Evolutionary conservation across 2,113 vertebrate genomes (phyloP).

Genomic region (Sorex fumeus): DNA sequence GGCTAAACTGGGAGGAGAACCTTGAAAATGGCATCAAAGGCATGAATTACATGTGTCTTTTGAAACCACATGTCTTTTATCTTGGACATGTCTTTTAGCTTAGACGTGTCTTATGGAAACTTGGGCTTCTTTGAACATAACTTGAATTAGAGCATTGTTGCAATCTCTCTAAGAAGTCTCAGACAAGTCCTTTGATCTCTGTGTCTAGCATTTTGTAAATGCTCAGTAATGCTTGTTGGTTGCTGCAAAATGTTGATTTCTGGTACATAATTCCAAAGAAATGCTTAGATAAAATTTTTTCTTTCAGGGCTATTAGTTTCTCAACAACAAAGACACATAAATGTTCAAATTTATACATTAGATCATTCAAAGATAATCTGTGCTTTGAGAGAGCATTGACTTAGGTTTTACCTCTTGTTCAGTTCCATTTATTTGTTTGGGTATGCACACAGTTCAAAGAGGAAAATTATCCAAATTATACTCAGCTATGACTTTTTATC

Average conservation of each 20-base stretch:
- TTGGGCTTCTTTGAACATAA: constrained; percentile 52
- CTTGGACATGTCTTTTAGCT: constrained; percentile 52
- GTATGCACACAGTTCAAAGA: constrained; percentile 22
- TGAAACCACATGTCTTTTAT: constrained; percentile 56
- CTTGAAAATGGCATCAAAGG: constrained; percentile 63
- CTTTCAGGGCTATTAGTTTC: constrained; percentile 5
- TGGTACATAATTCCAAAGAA: not conserved
- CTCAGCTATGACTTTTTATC: constrained; percentile 54
- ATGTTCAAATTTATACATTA: constrained; percentile 16
- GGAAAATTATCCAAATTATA: constrained; percentile 46
- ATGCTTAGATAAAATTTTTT: not conserved
- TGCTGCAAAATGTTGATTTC: constrained; percentile 47
- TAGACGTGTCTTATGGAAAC: constrained; percentile 42
- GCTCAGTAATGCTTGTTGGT: constrained; percentile 29
- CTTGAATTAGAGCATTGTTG: constrained; percentile 51
- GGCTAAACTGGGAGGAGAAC: not conserved
- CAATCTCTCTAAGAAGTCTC: constrained; percentile 54
- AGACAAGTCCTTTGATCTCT: constrained; percentile 34
- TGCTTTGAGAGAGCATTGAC: constrained; percentile 29
- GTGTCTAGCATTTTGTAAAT: constrained; percentile 27
- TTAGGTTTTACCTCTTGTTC: constrained; percentile 53
- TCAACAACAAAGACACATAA: not conserved
- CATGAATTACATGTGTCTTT: constrained; percentile 25
- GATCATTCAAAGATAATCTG: not conserved
- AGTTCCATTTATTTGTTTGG: constrained; percentile 42